Base-by-base conservation (phyloP, 2,113 vertebrate genomes). In the Trematocara stigmaticum region DNA sequence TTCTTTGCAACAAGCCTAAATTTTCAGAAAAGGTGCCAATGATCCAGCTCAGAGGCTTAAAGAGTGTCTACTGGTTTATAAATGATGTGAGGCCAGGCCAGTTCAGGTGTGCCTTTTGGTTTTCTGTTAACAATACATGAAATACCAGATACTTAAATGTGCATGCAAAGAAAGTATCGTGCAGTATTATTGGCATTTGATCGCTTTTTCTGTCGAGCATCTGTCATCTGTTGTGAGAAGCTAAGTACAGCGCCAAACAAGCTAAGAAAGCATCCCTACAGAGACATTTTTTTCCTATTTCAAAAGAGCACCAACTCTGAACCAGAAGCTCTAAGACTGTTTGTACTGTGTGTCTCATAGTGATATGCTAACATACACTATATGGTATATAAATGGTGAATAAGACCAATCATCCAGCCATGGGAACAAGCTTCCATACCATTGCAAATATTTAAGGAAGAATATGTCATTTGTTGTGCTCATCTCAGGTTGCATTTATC, bases 251-350 rank as follows among this genome's bases (percentile, higher is more conserved):
- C 4, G 20, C 5, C 40, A 45, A 71, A 45, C 40, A 47, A 71
- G 20, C 66, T 71, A 16, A 45, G 66, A 45, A 71, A 23, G 7
- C 66, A 71, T 45, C 1, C 4, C 61, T 69, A 15, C 40, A 45
- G 66, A 71, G 66, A 45, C 38, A 71, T 20, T 16, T 45, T 45
- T 45, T 20, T 26, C 66, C 66, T 69, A 69, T 11, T 69, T 69
- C 61, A 10, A 71, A 71, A 71, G 66, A 26, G 5, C 38, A 45
- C 7, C 20, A 42, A 20, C 20, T 45, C 40, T 71, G 66, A 71
- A 71, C 66, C 12, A 45, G 38, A 71, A 26, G 5, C 38, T 71
- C 20, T 45, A 45, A 0, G 20, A 71, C 66, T 45, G 51, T 52
- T 52, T 20, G 18, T 52, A 52, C 18, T 52, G 66, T 71, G 38